phyloP scores from a whole-genome alignment of 1,140 invertebrate genomes.

The Episyrphus balteatus region DNA sequence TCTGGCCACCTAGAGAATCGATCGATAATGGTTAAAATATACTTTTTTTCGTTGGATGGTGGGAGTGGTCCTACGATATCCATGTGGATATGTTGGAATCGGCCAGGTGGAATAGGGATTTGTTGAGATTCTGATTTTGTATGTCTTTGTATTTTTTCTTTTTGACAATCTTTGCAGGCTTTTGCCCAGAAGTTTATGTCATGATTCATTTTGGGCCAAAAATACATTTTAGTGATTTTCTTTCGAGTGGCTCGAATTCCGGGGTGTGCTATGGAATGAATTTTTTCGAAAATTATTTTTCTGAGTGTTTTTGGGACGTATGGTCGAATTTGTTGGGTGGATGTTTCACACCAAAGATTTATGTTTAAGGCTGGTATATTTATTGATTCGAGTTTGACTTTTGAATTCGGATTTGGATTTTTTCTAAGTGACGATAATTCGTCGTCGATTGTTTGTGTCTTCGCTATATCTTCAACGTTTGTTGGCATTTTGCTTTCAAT shows the following conservation, averaged over 20 bases:
- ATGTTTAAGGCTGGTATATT: too few species aligned
- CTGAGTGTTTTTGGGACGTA: neutral
- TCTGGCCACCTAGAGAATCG: constrained; percentile 33
- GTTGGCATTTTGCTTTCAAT: too few species aligned
- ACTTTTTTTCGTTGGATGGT: constrained; percentile 17
- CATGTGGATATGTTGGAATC: constrained; percentile 18
- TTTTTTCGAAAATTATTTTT: neutral
- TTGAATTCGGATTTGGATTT: neutral
- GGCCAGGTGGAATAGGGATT: neutral
- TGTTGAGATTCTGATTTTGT: neutral
- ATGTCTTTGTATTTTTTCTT: neutral
- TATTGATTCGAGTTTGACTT: constrained; percentile 2
- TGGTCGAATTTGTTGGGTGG: neutral
- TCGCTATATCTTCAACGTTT: neutral
- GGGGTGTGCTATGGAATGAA: constrained; percentile 1
- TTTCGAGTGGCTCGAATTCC: neutral
- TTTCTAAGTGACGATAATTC: constrained; percentile 1
- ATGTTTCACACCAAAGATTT: too few species aligned
- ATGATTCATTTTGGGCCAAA: constrained; percentile 6
- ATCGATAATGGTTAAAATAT: too few species aligned
- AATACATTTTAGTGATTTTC: neutral
- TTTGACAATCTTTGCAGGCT: constrained; percentile 1
- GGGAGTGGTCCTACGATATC: constrained; percentile 31
- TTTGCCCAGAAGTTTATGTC: neutral
- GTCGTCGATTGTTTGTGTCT: neutral